phyloP scores from a whole-genome alignment of 2,888 invertebrate genomes.

The Leptarthrus brevirostris region DNA sequence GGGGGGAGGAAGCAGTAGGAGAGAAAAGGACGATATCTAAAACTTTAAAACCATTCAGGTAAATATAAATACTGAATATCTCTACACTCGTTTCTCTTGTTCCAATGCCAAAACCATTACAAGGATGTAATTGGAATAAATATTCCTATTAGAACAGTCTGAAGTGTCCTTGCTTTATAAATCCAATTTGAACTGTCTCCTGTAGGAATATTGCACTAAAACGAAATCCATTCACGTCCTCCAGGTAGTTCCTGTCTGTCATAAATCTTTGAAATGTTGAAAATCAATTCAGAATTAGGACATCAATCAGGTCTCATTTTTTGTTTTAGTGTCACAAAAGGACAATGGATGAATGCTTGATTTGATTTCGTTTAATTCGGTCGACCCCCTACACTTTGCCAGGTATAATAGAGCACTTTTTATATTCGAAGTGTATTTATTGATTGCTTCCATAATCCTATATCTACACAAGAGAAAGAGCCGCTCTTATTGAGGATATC shows the following conservation, averaged over 20 bases:
- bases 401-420: neutral
- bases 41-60: no score
- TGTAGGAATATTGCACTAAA: neutral
- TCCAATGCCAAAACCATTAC: no score
- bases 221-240: neutral
- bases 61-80: no score
- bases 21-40: no score
- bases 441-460: constrained; percentile 32
- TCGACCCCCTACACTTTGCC: neutral
- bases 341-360: constrained; percentile 43
- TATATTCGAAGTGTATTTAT: constrained; percentile 20
- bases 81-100: no score
- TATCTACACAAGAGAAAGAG: no score
- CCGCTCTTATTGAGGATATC: constrained; percentile 34
- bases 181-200: neutral
- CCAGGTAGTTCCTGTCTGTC: neutral
- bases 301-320: constrained; percentile 33
- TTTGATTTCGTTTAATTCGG: constrained; percentile 32
- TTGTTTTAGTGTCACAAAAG: constrained; percentile 38
- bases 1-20: no score
- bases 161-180: no score
- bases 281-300: constrained; percentile 28
- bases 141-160: no score
- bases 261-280: constrained; percentile 12
- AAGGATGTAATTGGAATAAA: no score